Percentiles rank a stretch among this genome's conserved stretches.
phyloP scores from a whole-genome alignment of 2,797 vertebrate genomes.

The Harpagifer antarcticus region DNA sequence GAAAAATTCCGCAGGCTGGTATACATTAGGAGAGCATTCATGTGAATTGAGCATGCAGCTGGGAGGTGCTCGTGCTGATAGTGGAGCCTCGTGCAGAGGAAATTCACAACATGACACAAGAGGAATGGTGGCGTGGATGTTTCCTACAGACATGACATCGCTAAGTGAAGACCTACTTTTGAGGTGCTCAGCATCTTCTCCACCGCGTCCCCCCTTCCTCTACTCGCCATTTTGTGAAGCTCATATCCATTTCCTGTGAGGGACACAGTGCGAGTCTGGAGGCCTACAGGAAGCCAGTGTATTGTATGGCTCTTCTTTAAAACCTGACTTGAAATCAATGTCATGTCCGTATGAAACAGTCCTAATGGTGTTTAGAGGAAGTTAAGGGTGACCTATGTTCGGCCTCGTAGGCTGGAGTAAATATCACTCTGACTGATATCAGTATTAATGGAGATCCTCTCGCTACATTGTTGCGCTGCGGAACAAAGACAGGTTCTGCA shows the following conservation, averaged over 20 bases:
- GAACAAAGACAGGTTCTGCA: too few species aligned
- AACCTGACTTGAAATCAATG: neutral
- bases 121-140: neutral
- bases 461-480: neutral
- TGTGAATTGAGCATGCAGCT: too few species aligned
- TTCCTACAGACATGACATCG: neutral
- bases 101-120: neutral
- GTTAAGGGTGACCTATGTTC: neutral
- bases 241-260: constrained; percentile 52
- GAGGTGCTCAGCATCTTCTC: constrained; percentile 10
- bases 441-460: neutral
- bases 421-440: too few species aligned
- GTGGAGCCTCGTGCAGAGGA: too few species aligned
- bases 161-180: neutral
- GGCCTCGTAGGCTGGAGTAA: neutral
- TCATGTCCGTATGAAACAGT: neutral
- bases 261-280: constrained; percentile 1
- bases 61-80: neutral
- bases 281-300: constrained; percentile 15
- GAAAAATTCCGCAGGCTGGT: neutral
- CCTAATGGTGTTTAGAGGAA: too few species aligned
- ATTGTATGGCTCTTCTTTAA: neutral
- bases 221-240: constrained; percentile 67
- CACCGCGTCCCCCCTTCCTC: constrained; percentile 12
- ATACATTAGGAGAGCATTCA: too few species aligned